Percentiles rank a stretch among this genome's conserved stretches.
These are phyloP conservation scores for Phoeniculus purpureus DNA, from an alignment of 2,797 vertebrate species.

Conservation along the genomic window DNA sequence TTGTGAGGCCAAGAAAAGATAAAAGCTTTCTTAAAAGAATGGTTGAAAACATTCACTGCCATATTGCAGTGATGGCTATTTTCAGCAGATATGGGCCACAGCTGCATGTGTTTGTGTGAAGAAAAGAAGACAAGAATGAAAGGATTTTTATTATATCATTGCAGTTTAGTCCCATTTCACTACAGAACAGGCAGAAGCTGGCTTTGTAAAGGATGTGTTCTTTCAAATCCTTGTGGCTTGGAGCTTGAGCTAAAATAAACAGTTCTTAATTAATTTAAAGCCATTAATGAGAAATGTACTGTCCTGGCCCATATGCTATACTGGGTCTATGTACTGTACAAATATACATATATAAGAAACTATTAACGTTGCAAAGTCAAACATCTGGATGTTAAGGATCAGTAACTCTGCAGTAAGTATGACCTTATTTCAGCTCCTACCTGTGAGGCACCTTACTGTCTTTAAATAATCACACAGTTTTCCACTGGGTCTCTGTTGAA, in stretches of 20 bases:
- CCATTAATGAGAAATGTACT: not conserved
- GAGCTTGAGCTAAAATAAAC: not conserved
- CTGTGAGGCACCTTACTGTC: not conserved
- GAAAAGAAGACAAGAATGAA: constrained; percentile 55
- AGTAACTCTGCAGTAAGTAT: not conserved
- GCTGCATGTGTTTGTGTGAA: constrained; percentile 46
- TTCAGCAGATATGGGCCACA: constrained; percentile 61
- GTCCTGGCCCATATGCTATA: not conserved
- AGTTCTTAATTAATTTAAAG: not conserved
- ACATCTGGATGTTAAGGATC: not conserved
- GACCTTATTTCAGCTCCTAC: not conserved
- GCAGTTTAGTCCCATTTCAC: not conserved
- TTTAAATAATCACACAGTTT: not conserved
- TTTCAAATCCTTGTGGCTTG: not conserved
- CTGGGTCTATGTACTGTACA: not conserved
- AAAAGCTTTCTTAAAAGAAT: constrained; percentile 61
- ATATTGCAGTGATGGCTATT: constrained; percentile 56
- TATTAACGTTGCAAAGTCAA: not conserved
- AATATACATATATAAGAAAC: not conserved
- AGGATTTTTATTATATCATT: not conserved
- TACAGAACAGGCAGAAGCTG: not conserved
- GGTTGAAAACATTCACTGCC: constrained; percentile 51
- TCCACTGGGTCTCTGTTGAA: not conserved
- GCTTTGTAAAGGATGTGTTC: not conserved
- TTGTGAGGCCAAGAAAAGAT: constrained; percentile 54